phyloP scores from a whole-genome alignment of 2,113 vertebrate species.

The Otus sunia region DNA sequence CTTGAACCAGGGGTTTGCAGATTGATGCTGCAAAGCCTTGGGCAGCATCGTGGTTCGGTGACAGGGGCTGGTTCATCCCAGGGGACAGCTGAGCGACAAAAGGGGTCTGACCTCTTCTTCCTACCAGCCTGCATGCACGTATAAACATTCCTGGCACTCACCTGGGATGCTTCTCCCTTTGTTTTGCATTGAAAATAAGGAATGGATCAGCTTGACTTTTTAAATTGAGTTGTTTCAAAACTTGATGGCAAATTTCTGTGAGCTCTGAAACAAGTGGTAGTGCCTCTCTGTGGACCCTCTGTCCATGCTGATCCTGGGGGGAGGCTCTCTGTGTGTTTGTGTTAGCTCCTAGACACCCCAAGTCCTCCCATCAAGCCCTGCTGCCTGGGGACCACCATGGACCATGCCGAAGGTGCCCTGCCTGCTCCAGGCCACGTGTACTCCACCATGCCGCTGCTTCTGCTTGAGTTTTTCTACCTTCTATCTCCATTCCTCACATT shows the following conservation, averaged over 20 bases:
- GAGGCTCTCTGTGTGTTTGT: neutral
- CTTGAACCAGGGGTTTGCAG: neutral
- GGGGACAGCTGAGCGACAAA: neutral
- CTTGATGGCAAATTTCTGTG: neutral
- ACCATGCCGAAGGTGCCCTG: neutral
- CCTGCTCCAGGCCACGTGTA: neutral
- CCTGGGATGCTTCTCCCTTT: neutral
- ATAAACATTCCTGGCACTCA: neutral
- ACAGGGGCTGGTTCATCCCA: neutral
- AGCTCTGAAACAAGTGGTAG: neutral
- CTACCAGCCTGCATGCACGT: neutral
- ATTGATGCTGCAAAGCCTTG: neutral
- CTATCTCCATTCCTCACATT: neutral
- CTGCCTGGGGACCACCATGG: neutral
- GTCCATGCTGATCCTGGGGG: neutral
- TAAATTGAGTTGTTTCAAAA: neutral
- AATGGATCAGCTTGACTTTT: neutral
- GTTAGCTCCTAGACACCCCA: neutral
- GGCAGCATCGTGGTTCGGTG: accelerated
- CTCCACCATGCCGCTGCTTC: neutral
- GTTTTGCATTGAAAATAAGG: neutral
- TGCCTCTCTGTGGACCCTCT: neutral
- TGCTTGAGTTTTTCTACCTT: neutral
- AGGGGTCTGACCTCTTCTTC: neutral
- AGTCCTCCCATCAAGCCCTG: neutral